A percentile compares a stretch with the other conserved stretches of the same genome.
phyloP scores from a whole-genome alignment of 1,140 invertebrate species.

The Drosophila fuyamai region DNA sequence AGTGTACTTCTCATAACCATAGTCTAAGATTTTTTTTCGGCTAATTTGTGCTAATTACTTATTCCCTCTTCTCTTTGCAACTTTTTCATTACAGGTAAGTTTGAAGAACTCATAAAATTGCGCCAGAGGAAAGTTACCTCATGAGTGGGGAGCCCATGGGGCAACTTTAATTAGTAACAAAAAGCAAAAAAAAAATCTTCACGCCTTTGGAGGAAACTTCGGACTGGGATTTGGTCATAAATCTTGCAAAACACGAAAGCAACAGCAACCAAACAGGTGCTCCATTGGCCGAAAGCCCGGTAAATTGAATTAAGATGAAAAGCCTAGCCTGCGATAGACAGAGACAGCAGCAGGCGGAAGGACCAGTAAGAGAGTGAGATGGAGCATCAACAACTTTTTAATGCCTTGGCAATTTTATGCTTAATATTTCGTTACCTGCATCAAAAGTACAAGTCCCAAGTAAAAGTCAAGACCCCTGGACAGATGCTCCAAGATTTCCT shows the following conservation, averaged over 20 bases:
- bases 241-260: slow-evolving; percentile 55
- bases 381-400: slow-evolving; percentile 57
- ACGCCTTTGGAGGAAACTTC: slow-evolving; percentile 56
- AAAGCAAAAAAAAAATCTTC: slow-evolving; percentile 53
- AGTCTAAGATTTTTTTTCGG: slow-evolving; percentile 31
- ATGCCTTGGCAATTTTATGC: slow-evolving; percentile 67
- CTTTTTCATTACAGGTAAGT: slow-evolving; percentile 78
- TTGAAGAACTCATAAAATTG: slow-evolving; percentile 59
- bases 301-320: slow-evolving; percentile 81
- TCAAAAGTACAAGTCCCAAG: slow-evolving; percentile 31
- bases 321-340: slow-evolving; percentile 50
- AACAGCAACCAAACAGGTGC: slow-evolving; percentile 63
- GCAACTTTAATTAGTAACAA: slow-evolving; percentile 68
- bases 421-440: slow-evolving; percentile 65
- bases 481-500: slow-evolving; percentile 74
- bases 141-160: slow-evolving; percentile 24
- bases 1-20: slow-evolving; percentile 46
- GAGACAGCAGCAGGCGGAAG: slow-evolving; percentile 3
- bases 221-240: slow-evolving; percentile 48
- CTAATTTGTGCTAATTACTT: slow-evolving; percentile 78
- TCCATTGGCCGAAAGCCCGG: slow-evolving; percentile 36
- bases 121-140: slow-evolving; percentile 46
- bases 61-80: slow-evolving; percentile 51
- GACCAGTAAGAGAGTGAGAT: not conserved
- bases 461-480: slow-evolving; percentile 48